phyloP scores from a whole-genome alignment of 2,888 invertebrate genomes.

The Drosophila sordidapex region DNA sequence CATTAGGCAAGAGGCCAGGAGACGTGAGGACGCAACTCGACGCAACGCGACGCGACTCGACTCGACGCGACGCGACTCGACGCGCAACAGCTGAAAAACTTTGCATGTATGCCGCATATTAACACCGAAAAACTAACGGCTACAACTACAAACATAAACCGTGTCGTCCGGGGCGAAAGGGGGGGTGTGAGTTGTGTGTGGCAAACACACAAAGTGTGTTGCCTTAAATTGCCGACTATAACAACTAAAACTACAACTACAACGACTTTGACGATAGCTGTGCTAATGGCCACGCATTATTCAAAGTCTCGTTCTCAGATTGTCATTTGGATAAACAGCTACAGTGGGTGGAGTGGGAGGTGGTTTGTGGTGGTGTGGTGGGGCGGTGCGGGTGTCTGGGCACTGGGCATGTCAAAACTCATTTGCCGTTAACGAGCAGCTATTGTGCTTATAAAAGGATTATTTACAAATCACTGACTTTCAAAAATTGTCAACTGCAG shows the following conservation, averaged over 20 bases:
- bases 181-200: neutral
- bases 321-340: constrained; percentile 64
- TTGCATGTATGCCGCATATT: constrained; percentile 78
- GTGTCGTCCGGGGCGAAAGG: neutral
- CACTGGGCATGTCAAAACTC: constrained; percentile 78
- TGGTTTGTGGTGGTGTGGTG: neutral
- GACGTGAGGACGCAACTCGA: neutral
- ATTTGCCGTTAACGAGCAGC: constrained; percentile 82
- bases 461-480: constrained; percentile 84
- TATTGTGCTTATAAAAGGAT: constrained; percentile 84
- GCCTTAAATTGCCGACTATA: constrained; percentile 59
- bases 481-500: constrained; percentile 82
- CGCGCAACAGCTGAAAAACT: constrained; percentile 69
- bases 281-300: constrained; percentile 78
- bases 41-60: neutral
- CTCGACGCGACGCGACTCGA: neutral
- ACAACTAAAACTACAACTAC: constrained; percentile 8
- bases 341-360: constrained; percentile 1
- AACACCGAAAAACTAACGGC: constrained; percentile 71
- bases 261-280: constrained; percentile 52
- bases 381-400: constrained; percentile 34
- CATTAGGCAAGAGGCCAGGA: constrained; percentile 8
- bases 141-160: constrained; percentile 10
- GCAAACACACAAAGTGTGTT: constrained; percentile 58
- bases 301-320: constrained; percentile 75